Evolutionary conservation across 2,797 vertebrate species (phyloP), one percentile per base, ranked within the genome.

Genomic region (Spinus pinus): DNA sequence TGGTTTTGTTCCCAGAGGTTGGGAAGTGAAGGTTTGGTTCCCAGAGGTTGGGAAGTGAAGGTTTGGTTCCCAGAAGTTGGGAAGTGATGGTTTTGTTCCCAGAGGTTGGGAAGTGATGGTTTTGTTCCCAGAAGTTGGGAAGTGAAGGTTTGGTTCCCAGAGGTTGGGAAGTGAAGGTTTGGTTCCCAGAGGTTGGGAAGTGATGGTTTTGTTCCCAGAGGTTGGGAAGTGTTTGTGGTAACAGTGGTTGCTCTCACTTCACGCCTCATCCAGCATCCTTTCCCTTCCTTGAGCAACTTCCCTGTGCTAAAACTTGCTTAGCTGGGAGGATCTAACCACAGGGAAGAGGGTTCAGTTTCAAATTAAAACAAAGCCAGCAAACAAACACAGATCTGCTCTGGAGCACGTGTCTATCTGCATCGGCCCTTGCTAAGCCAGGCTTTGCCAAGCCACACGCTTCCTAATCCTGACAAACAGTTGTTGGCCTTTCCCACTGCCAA

Each of bases 221-320:
- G 54, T 24, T 3, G 54, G 85, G 74, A 79, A 90, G 85, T 4
- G 1, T 15, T 22, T 80, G 86, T 1, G 73, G 93, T 86, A 58
- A 72, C 41, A 24, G 91, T 3, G 77, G 88, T 75, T 4, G 37
- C 94, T 95, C 90, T 90, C 81, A 46, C 94, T 81, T 84, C 30
- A 90, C 49, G 4, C 81, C 49, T 8, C 30, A 4, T 93, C 90
- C 91, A 91, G 90, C 72, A 92, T 87, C 88, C 57, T 58, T 84
- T 90, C 79, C 50, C 93, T 67, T 93, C 90, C 79, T 81, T 53
- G 25, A 87, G 91, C 84, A 93, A 95, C 90, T 87, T 72, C 90
- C 49, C 87, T 42, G 30, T 33, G 75, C 71, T 74, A 10, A 33
- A 79, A 81, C 74, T 69, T 25, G 30, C 79, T 72, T 8, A 35